phyloP scores from a whole-genome alignment of 92 coral and sea anemone genomes.

The Bergia sp. region DNA sequence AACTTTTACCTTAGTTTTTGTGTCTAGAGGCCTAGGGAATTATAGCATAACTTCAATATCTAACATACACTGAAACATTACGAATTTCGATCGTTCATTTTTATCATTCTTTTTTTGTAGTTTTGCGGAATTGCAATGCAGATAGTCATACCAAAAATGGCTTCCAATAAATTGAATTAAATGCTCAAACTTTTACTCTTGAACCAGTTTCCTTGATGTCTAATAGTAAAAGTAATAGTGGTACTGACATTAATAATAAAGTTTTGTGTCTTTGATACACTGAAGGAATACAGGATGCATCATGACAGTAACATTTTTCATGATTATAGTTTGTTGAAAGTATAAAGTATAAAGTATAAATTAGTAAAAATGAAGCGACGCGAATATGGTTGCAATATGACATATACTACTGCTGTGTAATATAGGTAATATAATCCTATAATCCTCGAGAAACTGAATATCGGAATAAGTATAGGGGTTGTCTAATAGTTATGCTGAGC shows the following conservation, averaged over 20 bases:
- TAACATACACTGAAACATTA: not conserved
- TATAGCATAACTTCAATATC: constrained; percentile 9
- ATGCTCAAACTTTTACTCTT: not conserved
- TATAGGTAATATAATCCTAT: not conserved
- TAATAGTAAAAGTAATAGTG: too few relatives aligned
- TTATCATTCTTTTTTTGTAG: not conserved
- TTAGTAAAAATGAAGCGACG: too few relatives aligned
- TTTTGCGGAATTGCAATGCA: not conserved
- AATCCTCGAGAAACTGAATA: constrained; percentile 17
- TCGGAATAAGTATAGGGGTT: not conserved
- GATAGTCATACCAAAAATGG: not conserved
- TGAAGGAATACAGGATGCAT: too few relatives aligned
- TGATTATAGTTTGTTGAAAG: too few relatives aligned
- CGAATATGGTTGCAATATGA: too few relatives aligned
- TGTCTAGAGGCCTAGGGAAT: not conserved
- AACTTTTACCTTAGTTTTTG: constrained; percentile 12
- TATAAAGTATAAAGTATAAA: too few relatives aligned
- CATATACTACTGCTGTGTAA: too few relatives aligned
- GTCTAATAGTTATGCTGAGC: not conserved
- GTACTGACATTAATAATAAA: too few relatives aligned
- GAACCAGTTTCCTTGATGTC: too few relatives aligned
- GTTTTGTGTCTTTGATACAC: too few relatives aligned
- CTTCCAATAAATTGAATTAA: not conserved
- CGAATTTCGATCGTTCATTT: not conserved
- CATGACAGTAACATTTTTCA: too few relatives aligned